Percentiles rank a stretch among this genome's conserved stretches.
These are phyloP conservation scores for Drosophila lacertosa DNA, from an alignment of 1,140 invertebrate species.

Conservation along the genomic window DNA sequence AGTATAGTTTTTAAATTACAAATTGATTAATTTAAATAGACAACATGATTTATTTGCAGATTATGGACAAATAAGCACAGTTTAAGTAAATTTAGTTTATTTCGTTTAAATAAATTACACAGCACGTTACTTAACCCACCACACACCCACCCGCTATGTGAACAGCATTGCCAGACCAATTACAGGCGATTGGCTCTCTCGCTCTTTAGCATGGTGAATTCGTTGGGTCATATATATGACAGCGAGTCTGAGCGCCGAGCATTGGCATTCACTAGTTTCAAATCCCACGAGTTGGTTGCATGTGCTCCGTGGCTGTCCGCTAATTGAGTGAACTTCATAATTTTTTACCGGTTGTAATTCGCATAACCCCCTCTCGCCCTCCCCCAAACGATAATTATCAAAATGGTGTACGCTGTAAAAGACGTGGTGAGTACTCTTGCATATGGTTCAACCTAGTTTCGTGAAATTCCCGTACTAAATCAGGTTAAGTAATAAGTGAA, in stretches of 20 bases:
- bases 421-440: conserved; percentile 61
- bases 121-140: neutral
- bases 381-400: conserved; percentile 31
- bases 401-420: conserved; percentile 78
- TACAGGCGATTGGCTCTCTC: conserved; percentile 4
- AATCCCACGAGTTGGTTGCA: conserved; percentile 43
- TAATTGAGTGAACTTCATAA: conserved; percentile 68
- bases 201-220: conserved; percentile 20
- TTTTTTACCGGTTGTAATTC: conserved; percentile 53
- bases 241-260: conserved; percentile 15
- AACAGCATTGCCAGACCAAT: neutral
- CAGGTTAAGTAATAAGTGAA: conserved; percentile 41
- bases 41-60: too few relatives aligned
- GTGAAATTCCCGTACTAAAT: conserved; percentile 2
- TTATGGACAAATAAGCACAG: too few relatives aligned
- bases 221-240: conserved; percentile 16
- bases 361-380: conserved; percentile 11
- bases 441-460: neutral
- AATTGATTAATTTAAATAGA: too few relatives aligned
- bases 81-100: too few relatives aligned
- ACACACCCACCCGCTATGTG: neutral
- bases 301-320: conserved; percentile 23
- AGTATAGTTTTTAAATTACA: too few relatives aligned
- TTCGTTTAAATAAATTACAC: neutral
- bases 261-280: conserved; percentile 38